Base-by-base conservation (phyloP, 2,113 vertebrate genomes). In the Nothoprocta perdicaria region DNA sequence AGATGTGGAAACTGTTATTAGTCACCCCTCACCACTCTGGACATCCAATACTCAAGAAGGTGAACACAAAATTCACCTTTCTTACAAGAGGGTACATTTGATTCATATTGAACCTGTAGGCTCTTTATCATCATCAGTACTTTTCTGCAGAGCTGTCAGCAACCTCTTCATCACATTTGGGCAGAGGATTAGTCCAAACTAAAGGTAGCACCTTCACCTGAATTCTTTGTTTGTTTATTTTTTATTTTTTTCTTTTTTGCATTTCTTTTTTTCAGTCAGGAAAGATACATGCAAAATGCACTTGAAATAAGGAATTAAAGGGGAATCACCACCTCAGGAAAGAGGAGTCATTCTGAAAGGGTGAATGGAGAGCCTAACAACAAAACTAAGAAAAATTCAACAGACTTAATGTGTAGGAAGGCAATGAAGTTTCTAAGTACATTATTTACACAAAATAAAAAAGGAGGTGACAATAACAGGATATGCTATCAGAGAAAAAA, bases 41-140 rank as follows among this genome's bases (percentile, higher is more conserved):
- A 13, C 19, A 35, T 52, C 22, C 14, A 27, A 48, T 1, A 0
- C 11, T 76, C 4, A 1, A 31, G 18, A 46, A 46, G 17, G 45
- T 46, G 17, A 46, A 21, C 45, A 46, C 45, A 19, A 46, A 46
- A 18, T 46, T 46, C 80, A 24, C 61, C 65, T 86, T 58, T 31
- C 33, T n/a, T 46, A 77, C 40, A 40, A 84, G 60, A 77, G 8
- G 69, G 48, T 73, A 52, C 40, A 68, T 40, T 66, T 66, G 50
- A 40, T 48, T 73, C 33, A 60, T 9, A 19, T 9, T 52, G 24
- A 71, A 27, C 68, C 19, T 10, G 35, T 38, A 12, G 35, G n/a
- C 24, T n/a, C 74, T 50, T 80, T 76, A n/a, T 13, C 45, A 41
- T 53, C 65, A 80, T 74, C 43, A 86, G 3, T 45, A 11, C 55